phyloP scores from a whole-genome alignment of 2,113 vertebrate species.

The Passerina amoena region DNA sequence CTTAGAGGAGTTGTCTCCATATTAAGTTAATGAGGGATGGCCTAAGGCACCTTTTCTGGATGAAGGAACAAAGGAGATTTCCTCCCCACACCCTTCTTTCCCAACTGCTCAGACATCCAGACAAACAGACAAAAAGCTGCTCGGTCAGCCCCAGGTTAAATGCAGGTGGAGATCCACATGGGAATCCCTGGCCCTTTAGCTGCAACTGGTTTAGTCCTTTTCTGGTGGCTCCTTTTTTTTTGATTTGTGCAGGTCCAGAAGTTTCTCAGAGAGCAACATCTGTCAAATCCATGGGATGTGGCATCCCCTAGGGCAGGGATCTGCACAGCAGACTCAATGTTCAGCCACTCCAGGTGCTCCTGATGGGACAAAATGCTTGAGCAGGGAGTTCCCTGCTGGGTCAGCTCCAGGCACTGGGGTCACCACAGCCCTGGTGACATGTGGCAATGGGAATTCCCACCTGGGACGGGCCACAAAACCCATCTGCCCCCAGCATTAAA shows the following conservation, averaged over 20 bases:
- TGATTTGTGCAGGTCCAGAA: background rate
- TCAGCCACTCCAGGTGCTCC: background rate
- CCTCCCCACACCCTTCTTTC: background rate
- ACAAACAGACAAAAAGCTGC: background rate
- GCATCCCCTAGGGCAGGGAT: background rate
- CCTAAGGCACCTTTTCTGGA: background rate
- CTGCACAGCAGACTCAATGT: background rate
- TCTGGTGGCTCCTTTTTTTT: background rate
- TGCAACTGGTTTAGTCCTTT: background rate
- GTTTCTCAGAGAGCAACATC: background rate
- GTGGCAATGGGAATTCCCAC: background rate
- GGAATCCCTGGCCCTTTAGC: background rate
- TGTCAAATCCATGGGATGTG: background rate
- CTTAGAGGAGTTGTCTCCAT: background rate
- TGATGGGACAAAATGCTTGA: background rate
- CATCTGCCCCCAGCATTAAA: background rate
- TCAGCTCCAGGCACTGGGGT: background rate
- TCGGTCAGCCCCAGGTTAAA: background rate
- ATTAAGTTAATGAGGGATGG: background rate
- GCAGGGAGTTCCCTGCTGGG: background rate
- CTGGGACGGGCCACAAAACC: background rate
- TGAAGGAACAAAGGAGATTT: background rate
- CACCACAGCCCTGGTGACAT: accelerated
- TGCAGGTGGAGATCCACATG: no score
- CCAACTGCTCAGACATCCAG: background rate